Evolutionary conservation across 2,113 vertebrate genomes (phyloP), one percentile per base, ranked within the genome.

Genomic region (Cheirogaleus medius): DNA sequence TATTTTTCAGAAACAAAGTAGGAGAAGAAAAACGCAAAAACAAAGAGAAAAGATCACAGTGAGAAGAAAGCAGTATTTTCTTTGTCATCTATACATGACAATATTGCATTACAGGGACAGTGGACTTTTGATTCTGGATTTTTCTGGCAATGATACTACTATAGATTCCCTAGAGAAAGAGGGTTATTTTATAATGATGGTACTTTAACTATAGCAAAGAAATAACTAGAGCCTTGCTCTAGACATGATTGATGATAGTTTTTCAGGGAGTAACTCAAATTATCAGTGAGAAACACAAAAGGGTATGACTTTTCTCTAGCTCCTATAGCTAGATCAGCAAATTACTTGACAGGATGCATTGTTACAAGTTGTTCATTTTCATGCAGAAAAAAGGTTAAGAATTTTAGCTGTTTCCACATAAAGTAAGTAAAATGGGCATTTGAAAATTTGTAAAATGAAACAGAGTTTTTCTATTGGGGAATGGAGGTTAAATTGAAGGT

Each of bases 231-330:
- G 39, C 29, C 23, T 92, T 64, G 10, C 27, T 94, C 34, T 73
- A 44, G 66, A 89, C 34, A 58, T 95, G 91, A 97, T 71, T 91
- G 82, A 96, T 94, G 86, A 76, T 74, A 27, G 32, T n/a, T 29
- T 96, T 91, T 89, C 68, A 74, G 80, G 42, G 37, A 83, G 37
- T 68, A 95, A 68, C 88, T 42, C 66, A 91, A 49, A 83, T 93
- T 95, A 86, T 96, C 49, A 44, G 49, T 23, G 49, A 97, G 74
- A 52, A 94, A 91, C 69, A 92, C 71, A 42, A 81, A 93, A 85
- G 47, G 32, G 14, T 92, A 18, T 85, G 81, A 87, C 81, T 87
- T 94, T 90, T 37, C 87, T 90, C 29, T 58, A 11, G 37, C 63
- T 52, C 8, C 34, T 89, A 7, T 56, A 34, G 58, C 17, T 94